A percentile compares a stretch with the other conserved stretches of the same genome.
phyloP scores from a whole-genome alignment of 2,113 vertebrate genomes.

The Spilogale gracilis region DNA sequence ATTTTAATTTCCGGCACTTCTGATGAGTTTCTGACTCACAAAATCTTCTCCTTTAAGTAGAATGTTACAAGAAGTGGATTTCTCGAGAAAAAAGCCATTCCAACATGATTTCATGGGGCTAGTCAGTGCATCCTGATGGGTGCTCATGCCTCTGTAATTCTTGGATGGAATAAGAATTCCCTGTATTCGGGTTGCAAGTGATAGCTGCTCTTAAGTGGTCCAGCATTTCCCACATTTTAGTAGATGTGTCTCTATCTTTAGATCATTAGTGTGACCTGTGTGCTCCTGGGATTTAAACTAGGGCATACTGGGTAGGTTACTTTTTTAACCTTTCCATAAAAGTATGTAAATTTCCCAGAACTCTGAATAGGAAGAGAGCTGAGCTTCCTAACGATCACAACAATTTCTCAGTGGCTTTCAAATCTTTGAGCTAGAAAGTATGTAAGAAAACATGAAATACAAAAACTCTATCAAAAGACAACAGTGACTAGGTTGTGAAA shows the following conservation, averaged over 20 bases:
- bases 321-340: slow-evolving; percentile 35
- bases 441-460: background rate
- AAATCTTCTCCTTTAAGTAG: background rate
- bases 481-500: background rate
- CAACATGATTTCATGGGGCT: background rate
- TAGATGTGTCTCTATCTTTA: slow-evolving; percentile 24
- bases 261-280: background rate
- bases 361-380: slow-evolving; percentile 39
- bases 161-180: background rate
- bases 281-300: background rate
- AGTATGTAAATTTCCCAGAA: slow-evolving; percentile 5
- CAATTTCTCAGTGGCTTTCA: slow-evolving; percentile 48
- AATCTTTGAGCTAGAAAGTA: slow-evolving; percentile 16
- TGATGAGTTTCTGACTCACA: background rate
- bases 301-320: background rate
- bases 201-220: background rate
- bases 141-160: background rate
- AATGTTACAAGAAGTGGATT: slow-evolving; percentile 13
- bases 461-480: background rate
- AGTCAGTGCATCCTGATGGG: background rate
- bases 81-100: slow-evolving; percentile 25
- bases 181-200: background rate
- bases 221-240: background rate
- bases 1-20: background rate
- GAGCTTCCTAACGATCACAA: slow-evolving; percentile 5